Evolutionary conservation across 2,797 vertebrate genomes (phyloP), one percentile per base, ranked within the genome.

Genomic region (Halcyon leucocephala): DNA sequence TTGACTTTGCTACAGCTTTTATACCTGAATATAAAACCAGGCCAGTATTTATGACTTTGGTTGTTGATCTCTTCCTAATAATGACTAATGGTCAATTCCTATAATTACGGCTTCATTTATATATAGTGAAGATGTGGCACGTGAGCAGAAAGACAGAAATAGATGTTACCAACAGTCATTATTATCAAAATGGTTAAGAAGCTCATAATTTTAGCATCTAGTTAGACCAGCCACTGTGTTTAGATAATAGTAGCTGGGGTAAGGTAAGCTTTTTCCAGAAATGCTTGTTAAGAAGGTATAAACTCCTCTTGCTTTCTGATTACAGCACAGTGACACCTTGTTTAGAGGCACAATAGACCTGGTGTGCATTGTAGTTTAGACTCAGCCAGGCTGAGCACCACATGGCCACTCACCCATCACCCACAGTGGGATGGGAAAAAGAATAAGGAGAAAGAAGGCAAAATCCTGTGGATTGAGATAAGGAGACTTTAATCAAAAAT

Each of bases 1-100:
- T 83, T 84, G 17, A 90, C 70, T 94, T 95, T 83, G 52, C 58
- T 91, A 29, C 33, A 46, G 37, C 29, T 44, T 94, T 94, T 95
- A 69, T 51, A 46, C 33, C 41, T 67, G 31, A 71, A 61, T 82
- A 26, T 71, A 61, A 64, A 64, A 16, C 42, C 37, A 57, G 48
- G 31, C 17, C 77, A 5, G 8, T 74, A 28, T 86, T 83, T 90
- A 24, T 83, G 42, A 46, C 52, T 87, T 52, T 39, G 6, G 8
- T 39, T 77, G n/a, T 42, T 86, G 64, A 70, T 94, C 7, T 72
- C 19, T 80, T 78, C 7, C 22, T 73, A 20, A n/a, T 44, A 66
- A 76, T 9, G 33, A 37, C 33, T 57, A 60, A 87, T 14, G 29
- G 31, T 57, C 51, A 77, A 57, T 52, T 82, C 7, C 10, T 16